Conservation (phyloP, 2,888 invertebrate species). For the Gnatocerus cornutus region DNA sequence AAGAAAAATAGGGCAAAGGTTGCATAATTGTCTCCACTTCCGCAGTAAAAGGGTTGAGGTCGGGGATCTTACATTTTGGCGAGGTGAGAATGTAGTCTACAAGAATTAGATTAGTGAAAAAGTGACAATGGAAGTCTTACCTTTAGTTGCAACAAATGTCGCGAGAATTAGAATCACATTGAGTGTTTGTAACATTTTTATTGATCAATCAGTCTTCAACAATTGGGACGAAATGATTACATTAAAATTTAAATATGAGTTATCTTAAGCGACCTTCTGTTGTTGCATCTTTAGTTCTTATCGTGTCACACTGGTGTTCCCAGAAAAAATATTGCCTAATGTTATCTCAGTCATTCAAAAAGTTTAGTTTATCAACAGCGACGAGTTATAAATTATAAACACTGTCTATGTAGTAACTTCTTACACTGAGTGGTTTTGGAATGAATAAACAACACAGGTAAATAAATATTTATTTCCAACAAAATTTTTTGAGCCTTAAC, state of each 20-base stretch:
- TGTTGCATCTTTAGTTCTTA: too few species aligned
- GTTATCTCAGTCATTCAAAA: too few species aligned
- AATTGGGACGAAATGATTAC: too few species aligned
- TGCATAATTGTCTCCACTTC: conserved; percentile 74
- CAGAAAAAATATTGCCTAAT: too few species aligned
- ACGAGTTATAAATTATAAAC: too few species aligned
- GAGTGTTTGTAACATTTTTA: neutral
- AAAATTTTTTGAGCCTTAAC: conserved; percentile 37
- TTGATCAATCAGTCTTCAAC: too few species aligned
- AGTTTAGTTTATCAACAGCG: too few species aligned
- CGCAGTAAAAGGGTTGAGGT: conserved; percentile 75
- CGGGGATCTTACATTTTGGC: conserved; percentile 77
- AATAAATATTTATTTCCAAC: conserved; percentile 42
- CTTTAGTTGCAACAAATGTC: neutral
- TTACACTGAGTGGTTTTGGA: too few species aligned
- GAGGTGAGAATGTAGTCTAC: conserved; percentile 71
- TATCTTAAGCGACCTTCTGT: too few species aligned
- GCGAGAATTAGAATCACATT: neutral
- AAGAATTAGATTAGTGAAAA: conserved; percentile 31
- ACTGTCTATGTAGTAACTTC: neutral
- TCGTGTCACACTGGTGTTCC: too few species aligned
- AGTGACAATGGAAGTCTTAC: neutral
- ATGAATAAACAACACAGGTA: conserved; percentile 29
- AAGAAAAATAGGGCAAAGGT: conserved; percentile 73
- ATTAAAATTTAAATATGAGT: too few species aligned